phyloP scores from a whole-genome alignment of 2,113 vertebrate genomes.

The Phylloscopus whistleri region DNA sequence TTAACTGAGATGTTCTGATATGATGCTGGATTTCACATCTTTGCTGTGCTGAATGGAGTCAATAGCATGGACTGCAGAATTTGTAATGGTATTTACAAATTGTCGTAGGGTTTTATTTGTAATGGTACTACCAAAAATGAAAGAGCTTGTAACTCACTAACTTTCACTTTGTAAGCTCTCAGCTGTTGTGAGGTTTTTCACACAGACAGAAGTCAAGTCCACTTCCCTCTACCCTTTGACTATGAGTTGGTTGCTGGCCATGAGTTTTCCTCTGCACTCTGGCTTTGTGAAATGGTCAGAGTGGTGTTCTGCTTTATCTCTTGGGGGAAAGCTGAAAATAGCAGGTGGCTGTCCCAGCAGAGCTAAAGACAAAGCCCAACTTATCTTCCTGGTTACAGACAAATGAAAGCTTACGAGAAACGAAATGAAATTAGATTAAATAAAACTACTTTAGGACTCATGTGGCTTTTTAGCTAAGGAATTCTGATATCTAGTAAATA shows the following conservation, averaged over 20 bases:
- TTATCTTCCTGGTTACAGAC: neutral
- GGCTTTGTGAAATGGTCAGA: neutral
- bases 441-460: neutral
- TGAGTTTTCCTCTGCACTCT: neutral
- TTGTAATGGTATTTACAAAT: neutral
- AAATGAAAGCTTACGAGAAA: neutral
- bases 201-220: neutral
- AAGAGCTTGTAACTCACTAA: neutral
- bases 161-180: neutral
- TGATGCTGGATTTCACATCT: neutral
- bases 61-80: neutral
- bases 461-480: neutral
- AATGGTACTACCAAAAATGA: neutral
- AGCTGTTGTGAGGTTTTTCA: neutral
- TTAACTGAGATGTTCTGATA: neutral
- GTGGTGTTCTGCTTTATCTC: fast-evolving
- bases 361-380: neutral
- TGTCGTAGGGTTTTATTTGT: neutral
- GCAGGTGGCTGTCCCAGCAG: neutral
- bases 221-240: neutral
- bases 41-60: neutral
- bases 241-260: neutral
- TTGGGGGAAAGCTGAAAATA: neutral
- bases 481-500: neutral
- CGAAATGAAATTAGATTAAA: neutral